Evolutionary conservation across 2,888 invertebrate genomes (phyloP).

Genomic region (Drepanosiphum platanoidis): DNA sequence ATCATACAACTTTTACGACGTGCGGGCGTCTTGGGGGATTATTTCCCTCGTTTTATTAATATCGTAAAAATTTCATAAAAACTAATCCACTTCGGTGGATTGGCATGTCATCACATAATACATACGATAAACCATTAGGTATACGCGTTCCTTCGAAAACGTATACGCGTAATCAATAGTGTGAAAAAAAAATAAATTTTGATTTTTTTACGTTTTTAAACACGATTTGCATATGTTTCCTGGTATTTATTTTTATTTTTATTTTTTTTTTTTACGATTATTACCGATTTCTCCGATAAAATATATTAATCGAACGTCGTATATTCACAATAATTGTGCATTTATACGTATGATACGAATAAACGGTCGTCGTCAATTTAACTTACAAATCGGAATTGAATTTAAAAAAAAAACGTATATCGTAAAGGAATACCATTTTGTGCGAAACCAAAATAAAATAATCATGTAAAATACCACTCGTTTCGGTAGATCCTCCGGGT

Average conservation of each 20-base stretch:
- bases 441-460: background rate
- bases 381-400: background rate
- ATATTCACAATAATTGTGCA: background rate
- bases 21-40: too few species aligned
- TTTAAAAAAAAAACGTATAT: background rate
- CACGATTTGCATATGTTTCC: slow-evolving; percentile 1
- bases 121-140: too few species aligned
- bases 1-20: too few species aligned
- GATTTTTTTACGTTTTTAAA: background rate
- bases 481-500: too few species aligned
- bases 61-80: too few species aligned
- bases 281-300: background rate
- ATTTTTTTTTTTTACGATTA: slow-evolving; percentile 6
- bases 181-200: too few species aligned
- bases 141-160: too few species aligned
- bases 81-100: too few species aligned
- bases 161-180: too few species aligned
- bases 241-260: too few species aligned
- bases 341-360: background rate
- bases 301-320: background rate
- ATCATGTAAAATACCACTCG: background rate
- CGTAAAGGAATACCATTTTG: background rate
- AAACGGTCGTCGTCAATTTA: background rate
- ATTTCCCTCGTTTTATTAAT: too few species aligned
- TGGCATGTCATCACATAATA: too few species aligned